These are phyloP conservation scores for Morinoia aosen DNA, from an alignment of 2,888 invertebrate genomes.

Conservation along the genomic window DNA sequence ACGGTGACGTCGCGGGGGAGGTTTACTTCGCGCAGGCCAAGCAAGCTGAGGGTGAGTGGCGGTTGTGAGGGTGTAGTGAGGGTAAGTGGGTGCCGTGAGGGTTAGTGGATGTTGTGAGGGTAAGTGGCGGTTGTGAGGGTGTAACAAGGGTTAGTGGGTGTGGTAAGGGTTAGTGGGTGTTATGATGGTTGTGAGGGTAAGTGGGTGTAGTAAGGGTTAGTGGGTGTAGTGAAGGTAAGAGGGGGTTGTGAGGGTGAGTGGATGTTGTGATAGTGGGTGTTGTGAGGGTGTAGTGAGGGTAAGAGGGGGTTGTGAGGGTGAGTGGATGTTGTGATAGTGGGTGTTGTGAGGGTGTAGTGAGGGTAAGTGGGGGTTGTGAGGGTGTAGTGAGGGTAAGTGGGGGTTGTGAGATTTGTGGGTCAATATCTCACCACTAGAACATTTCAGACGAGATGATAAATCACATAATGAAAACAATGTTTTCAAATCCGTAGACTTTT, in stretches of 20 bases:
- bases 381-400: not conserved
- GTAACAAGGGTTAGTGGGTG: not conserved
- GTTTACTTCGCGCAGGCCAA: conserved; percentile 22
- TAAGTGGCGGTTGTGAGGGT: not conserved
- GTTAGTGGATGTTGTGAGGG: no score
- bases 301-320: no score
- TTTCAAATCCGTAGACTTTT: no score
- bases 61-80: not conserved
- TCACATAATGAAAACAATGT: no score
- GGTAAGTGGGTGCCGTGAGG: no score
- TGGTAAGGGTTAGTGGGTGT: no score
- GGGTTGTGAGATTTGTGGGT: not conserved
- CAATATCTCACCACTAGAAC: no score
- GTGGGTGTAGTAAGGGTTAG: not conserved
- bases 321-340: not conserved
- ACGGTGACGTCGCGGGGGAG: not conserved
- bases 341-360: not conserved
- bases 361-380: no score
- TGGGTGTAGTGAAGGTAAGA: not conserved
- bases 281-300: not conserved
- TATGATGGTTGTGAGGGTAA: no score
- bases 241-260: not conserved
- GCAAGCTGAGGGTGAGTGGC: not conserved
- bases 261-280: not conserved
- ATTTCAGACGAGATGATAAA: no score